These are phyloP conservation scores for Spodoptera frugiperda DNA, from an alignment of 1,140 invertebrate species.

Conservation along the genomic window DNA sequence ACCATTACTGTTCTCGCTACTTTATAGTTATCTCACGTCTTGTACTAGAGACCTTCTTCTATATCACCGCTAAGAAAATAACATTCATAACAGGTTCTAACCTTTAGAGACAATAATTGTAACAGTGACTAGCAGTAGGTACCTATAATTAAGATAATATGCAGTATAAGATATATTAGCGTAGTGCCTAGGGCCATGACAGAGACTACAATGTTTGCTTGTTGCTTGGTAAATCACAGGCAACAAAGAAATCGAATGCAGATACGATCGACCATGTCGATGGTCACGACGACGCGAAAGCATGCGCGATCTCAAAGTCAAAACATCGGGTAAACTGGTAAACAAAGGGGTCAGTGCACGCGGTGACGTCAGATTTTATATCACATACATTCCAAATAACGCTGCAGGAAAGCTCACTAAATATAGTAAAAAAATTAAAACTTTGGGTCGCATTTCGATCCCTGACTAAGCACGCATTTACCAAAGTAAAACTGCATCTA, in stretches of 20 bases:
- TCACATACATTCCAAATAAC: conserved; percentile 40
- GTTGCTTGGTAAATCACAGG: not conserved
- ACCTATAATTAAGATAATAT: not conserved
- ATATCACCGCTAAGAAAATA: conserved; percentile 37
- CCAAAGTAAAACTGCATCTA: no score
- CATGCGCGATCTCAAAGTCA: conserved; percentile 42
- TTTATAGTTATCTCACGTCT: conserved; percentile 57
- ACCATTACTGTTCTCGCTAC: conserved; percentile 49
- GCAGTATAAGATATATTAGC: not conserved
- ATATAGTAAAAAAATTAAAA: not conserved
- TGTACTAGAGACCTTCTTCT: conserved; percentile 45
- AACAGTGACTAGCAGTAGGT: not conserved
- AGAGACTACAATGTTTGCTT: not conserved
- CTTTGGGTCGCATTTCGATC: no score
- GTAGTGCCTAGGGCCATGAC: not conserved
- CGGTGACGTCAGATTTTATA: conserved; percentile 39
- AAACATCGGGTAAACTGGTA: conserved; percentile 44
- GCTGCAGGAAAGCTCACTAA: conserved; percentile 13
- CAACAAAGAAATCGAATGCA: conserved; percentile 32
- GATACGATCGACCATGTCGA: conserved; percentile 30
- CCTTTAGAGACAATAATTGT: conserved; percentile 39
- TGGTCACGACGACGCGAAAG: conserved; percentile 37
- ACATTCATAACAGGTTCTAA: conserved; percentile 40
- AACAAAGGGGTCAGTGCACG: conserved; percentile 48
- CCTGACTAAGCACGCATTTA: no score